These are phyloP conservation scores for Erethizon dorsatum DNA, from an alignment of 2,797 vertebrate genomes.

Conservation along the genomic window DNA sequence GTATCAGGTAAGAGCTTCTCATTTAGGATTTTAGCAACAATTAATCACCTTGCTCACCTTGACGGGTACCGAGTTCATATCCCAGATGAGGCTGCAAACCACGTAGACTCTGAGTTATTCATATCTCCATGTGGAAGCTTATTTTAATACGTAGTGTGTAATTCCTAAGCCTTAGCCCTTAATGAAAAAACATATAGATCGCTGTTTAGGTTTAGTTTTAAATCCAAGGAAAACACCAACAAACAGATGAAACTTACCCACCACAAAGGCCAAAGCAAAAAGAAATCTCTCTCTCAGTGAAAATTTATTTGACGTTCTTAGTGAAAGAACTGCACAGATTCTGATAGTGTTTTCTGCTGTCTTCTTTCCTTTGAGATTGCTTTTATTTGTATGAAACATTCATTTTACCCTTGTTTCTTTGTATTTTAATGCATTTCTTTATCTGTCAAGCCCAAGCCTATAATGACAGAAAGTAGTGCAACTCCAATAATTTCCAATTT, in stretches of 20 bases:
- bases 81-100: constrained; percentile 78
- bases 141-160: constrained; percentile 78
- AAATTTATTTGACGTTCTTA: constrained; percentile 81
- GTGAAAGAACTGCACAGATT: constrained; percentile 54
- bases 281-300: constrained; percentile 71
- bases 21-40: constrained; percentile 77
- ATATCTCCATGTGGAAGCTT: constrained; percentile 77
- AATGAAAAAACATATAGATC: constrained; percentile 76
- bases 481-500: constrained; percentile 54
- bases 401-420: constrained; percentile 40
- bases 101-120: constrained; percentile 81
- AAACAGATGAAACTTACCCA: constrained; percentile 66
- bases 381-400: constrained; percentile 59
- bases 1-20: constrained; percentile 67
- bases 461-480: neutral
- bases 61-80: constrained; percentile 68
- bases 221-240: constrained; percentile 71
- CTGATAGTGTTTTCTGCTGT: neutral
- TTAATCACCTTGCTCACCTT: constrained; percentile 77
- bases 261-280: constrained; percentile 71
- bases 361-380: constrained; percentile 57
- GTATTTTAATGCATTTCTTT: constrained; percentile 57
- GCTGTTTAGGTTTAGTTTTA: constrained; percentile 52
- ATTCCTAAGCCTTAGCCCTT: constrained; percentile 78
- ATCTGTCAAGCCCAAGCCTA: neutral